A percentile compares a stretch with the other conserved stretches of the same genome.
These are phyloP conservation scores for Calliphora vicina DNA, from an alignment of 1,140 invertebrate genomes.

Conservation along the genomic window DNA sequence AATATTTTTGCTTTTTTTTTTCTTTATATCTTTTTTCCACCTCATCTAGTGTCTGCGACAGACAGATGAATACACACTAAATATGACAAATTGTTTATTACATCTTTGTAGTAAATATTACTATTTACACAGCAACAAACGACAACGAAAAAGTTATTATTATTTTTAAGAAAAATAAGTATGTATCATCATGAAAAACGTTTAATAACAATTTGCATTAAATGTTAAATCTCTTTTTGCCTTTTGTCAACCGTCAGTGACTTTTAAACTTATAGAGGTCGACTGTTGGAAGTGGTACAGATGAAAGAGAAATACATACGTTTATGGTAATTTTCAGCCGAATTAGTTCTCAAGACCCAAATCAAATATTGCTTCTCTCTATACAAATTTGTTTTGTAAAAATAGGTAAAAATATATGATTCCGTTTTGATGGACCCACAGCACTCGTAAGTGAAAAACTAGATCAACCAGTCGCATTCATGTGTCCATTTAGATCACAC, in stretches of 20 bases:
- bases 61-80: not conserved
- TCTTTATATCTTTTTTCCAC: not conserved
- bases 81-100: not conserved
- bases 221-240: not conserved
- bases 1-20: not conserved
- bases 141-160: not conserved
- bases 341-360: too few relatives aligned
- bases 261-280: too few relatives aligned
- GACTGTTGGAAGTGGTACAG: too few relatives aligned
- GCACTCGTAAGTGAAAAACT: too few relatives aligned
- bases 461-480: too few relatives aligned
- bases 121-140: not conserved
- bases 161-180: not conserved
- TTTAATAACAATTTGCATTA: not conserved
- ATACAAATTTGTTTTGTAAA: too few relatives aligned
- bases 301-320: too few relatives aligned
- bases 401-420: too few relatives aligned
- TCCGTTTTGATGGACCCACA: too few relatives aligned
- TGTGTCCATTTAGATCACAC: too few relatives aligned
- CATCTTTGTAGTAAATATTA: not conserved
- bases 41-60: not conserved
- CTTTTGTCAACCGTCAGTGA: not conserved
- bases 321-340: too few relatives aligned
- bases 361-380: too few relatives aligned
- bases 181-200: not conserved